These are phyloP conservation scores for Argya squamiceps DNA, from an alignment of 2,797 vertebrate species.

Conservation along the genomic window DNA sequence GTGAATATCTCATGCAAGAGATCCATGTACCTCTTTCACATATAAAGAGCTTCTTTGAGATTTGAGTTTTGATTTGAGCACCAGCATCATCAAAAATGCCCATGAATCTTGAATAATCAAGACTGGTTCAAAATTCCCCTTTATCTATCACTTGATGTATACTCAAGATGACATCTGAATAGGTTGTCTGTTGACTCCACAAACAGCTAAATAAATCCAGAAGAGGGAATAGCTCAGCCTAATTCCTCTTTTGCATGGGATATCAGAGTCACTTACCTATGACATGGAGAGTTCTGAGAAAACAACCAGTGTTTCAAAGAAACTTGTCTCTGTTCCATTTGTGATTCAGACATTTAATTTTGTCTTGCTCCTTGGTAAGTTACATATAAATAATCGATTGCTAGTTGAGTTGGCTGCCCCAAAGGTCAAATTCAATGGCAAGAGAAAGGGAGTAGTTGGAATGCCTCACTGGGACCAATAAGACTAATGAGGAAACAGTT, in stretches of 20 bases:
- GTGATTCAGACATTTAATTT: background rate
- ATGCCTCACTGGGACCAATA: background rate
- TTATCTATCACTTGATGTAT: background rate
- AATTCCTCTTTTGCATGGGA: background rate
- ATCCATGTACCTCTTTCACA: background rate
- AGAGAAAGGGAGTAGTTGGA: slow-evolving; percentile 8
- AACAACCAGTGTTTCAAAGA: background rate
- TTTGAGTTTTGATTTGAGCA: background rate
- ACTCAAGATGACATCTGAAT: background rate
- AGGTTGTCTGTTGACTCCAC: background rate
- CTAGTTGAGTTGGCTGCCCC: background rate
- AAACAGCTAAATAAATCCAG: background rate
- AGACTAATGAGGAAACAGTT: slow-evolving; percentile 8
- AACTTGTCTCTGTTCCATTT: background rate
- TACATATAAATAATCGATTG: background rate
- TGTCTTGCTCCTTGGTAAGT: background rate
- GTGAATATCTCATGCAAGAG: background rate
- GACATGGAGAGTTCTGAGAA: background rate
- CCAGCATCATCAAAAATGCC: background rate
- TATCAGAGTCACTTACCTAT: background rate
- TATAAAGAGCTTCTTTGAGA: background rate
- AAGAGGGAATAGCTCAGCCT: background rate
- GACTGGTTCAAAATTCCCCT: background rate
- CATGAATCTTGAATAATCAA: background rate
- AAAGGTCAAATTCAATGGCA: slow-evolving; percentile 2